Percentiles rank a stretch among this genome's conserved stretches.
Evolutionary conservation across 2,113 vertebrate genomes (phyloP).

Genomic region (Hemibagrus wyckioides): DNA sequence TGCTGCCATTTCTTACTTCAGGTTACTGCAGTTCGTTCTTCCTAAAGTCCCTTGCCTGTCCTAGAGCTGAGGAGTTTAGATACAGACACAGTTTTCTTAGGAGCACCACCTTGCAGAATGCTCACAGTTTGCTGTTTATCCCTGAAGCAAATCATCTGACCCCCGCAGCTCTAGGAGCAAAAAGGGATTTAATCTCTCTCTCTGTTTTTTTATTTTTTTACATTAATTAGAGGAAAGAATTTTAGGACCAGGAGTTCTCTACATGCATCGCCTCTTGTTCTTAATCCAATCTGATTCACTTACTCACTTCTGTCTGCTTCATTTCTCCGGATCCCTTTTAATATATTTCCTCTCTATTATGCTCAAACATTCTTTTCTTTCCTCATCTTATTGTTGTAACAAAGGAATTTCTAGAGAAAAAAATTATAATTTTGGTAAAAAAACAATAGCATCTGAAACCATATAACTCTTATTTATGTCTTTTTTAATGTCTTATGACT

Average conservation of each 20-base stretch:
- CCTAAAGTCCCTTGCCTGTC: constrained; percentile 58
- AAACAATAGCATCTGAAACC: neutral
- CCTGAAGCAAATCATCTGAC: constrained; percentile 44
- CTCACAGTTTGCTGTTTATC: constrained; percentile 66
- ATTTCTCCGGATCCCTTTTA: neutral
- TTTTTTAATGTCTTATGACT: neutral
- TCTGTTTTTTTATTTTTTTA: neutral
- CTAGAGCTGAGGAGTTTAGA: neutral
- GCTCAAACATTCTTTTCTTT: neutral
- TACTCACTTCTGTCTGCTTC: neutral
- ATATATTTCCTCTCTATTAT: neutral
- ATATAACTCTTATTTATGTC: neutral
- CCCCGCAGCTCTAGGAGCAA: constrained; percentile 30
- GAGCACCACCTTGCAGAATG: constrained; percentile 59
- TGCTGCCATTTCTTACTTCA: neutral
- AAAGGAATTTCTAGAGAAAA: neutral
- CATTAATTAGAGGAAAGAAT: constrained; percentile 23
- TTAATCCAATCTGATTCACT: neutral
- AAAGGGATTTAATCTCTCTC: neutral
- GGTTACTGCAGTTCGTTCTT: constrained; percentile 66
- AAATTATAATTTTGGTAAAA: neutral
- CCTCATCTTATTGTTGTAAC: neutral
- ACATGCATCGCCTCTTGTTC: neutral
- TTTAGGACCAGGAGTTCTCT: neutral
- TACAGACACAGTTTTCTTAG: constrained; percentile 45